Conservation (phyloP, 1,140 invertebrate species). For the Brachystomella parvula region DNA sequence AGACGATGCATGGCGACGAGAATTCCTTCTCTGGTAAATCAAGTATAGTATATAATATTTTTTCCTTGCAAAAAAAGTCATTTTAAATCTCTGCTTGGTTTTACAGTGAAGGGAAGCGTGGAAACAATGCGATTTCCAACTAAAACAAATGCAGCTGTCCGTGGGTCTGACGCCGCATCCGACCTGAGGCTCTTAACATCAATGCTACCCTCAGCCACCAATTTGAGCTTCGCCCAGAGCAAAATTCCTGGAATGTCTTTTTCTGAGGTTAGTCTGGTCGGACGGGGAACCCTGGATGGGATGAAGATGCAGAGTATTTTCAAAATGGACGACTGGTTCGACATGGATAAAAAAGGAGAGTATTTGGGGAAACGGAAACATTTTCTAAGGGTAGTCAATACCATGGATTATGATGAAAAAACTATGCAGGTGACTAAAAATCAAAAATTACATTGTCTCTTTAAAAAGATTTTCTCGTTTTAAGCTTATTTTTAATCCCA, state of each 20-base stretch:
- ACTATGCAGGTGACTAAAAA: conserved; percentile 7
- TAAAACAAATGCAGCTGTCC: conserved; percentile 8
- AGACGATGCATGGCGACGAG: too few relatives aligned
- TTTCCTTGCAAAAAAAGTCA: too few relatives aligned
- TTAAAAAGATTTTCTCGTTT: background rate
- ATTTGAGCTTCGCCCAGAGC: background rate
- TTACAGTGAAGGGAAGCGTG: background rate
- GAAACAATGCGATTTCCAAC: background rate
- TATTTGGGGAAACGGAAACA: conserved; percentile 12
- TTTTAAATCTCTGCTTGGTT: too few relatives aligned
- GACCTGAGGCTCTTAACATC: conserved; percentile 4
- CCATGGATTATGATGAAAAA: conserved; percentile 20
- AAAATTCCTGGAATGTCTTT: background rate
- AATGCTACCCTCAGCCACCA: background rate
- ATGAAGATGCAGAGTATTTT: background rate
- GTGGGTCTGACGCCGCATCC: background rate
- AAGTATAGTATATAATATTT: too few relatives aligned
- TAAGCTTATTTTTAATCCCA: background rate
- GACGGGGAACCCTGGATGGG: background rate
- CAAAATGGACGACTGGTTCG: background rate
- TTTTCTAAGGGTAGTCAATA: conserved; percentile 18
- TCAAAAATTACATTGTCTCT: background rate
- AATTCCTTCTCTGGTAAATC: too few relatives aligned
- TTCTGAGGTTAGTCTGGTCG: background rate
- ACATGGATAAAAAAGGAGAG: background rate